A percentile compares a stretch with the other conserved stretches of the same genome.
Evolutionary conservation across 1,140 invertebrate genomes (phyloP).

Genomic region (Caenorhabditis inopinata): DNA sequence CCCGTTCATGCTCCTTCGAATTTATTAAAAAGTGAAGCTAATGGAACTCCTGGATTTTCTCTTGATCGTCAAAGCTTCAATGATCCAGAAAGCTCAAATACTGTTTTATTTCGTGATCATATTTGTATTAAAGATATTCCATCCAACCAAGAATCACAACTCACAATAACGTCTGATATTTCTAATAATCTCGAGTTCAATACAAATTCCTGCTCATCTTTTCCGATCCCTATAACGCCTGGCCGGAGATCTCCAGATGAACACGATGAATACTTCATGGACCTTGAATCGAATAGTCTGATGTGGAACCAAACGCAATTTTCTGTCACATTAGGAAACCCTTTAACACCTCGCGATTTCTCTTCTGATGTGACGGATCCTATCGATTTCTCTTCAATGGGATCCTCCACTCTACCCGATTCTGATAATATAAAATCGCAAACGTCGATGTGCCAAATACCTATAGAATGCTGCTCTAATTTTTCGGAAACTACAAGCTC

Average conservation of each 20-base stretch:
- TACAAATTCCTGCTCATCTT: neutral
- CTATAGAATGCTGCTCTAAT: neutral
- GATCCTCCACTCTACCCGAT: neutral
- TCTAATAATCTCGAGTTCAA: neutral
- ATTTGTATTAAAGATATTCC: too few species aligned
- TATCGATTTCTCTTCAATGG: neutral
- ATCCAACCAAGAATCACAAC: too few species aligned
- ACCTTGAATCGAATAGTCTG: conserved; percentile 1
- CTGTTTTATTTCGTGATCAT: too few species aligned
- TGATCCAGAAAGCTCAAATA: too few species aligned
- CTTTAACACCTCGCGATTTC: neutral
- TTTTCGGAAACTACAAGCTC: neutral
- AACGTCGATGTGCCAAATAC: neutral
- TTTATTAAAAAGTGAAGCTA: too few species aligned
- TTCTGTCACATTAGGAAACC: neutral
- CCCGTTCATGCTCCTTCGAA: too few species aligned
- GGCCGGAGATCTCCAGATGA: neutral
- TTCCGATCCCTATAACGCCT: neutral
- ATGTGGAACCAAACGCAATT: neutral
- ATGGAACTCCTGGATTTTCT: too few species aligned
- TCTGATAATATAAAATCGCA: neutral
- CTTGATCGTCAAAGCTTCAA: too few species aligned
- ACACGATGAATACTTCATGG: neutral
- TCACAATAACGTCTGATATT: too few species aligned
- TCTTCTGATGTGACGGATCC: neutral